Base-by-base conservation (phyloP, 35 echinoderm and acorn worm species). In the Apostichopus californicus region DNA sequence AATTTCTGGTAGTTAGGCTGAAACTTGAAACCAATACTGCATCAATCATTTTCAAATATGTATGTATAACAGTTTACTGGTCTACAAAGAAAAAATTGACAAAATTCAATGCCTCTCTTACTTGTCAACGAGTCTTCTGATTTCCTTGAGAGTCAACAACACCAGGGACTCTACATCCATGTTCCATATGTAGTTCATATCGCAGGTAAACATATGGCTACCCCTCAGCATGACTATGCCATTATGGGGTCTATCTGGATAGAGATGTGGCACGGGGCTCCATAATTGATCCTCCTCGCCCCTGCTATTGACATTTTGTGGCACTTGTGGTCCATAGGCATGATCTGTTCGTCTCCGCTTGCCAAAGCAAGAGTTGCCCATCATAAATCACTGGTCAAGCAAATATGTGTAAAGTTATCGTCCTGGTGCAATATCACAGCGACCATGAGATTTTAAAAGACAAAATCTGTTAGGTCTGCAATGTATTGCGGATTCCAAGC, bases 51-150 rank as follows among this genome's bases (percentile, higher is more conserved):
- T 34, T 34, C 28, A 34, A 34, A 34, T 34, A 34, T 34, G 28
- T 34, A n/a, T n/a, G n/a, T n/a, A n/a, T n/a, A n/a, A n/a, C n/a
- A 60, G 11, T 60, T 60, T 60, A 60, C 58, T 9, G 58, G 11
- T 60, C 58, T 60, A 3, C 58, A 60, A 60, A 60, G 11, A 60
- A 7, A 7, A 60, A 87, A 60, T 65, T 34, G 78, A 46, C 1
- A 80, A n/a, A 56, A 9, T 57, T 55, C 3, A 57, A 58, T 77
- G 52, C 24, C 11, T 34, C 28, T 72, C 80, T 87, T 21, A 93
- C 92, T 87, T 93, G 70, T 93, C 92, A 34, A 93, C 92, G 10
- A 93, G 55, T 22, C 64, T 53, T 57, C 92, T 86, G 81, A 93
- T 93, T 20, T 86, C 92, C 23, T 72, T 80, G 9, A 93, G 83